Base-by-base conservation (phyloP, 2,113 vertebrate genomes). In the Emydocephalus ijimae region DNA sequence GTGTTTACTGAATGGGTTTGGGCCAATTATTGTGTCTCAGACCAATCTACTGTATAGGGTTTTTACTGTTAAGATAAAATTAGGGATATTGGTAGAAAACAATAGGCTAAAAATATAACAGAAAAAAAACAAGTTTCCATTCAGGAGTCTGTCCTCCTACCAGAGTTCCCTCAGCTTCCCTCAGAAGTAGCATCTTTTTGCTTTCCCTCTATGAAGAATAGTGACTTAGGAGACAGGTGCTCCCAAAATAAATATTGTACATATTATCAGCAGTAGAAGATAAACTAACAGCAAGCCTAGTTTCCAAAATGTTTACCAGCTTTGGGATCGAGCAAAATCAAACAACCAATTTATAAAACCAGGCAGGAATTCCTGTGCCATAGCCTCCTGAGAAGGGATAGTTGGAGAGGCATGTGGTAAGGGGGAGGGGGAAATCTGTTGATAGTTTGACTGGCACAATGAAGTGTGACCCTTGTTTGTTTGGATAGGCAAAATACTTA, bases 401-500 rank as follows among this genome's bases (percentile, higher is more conserved):
- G 29, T 29, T 90, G 81, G 56, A 0, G 4, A 85, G 21, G 48
- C 29, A 43, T 15, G 8, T 24, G 9, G 24, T 0, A 0, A 0
- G 55, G 3, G 39, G 74, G 2, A 45, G 50, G 57, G 85, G 95
- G 87, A 89, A 26, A 87, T 59, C 89, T 0, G 85, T 91, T 90
- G 96, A 93, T 94, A 96, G 90, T 94, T 94, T 94, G 91, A 95
- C 92, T 93, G 93, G 94, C 0, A 8, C 95, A 93, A 93, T 1
- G 11, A 96, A 96, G 93, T 50, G 1, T 0, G 0, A 91, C 86
- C 89, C 0, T 0, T 96, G 96, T 96, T 97, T 96, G 95, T 96
- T 97, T 96, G 93, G 91, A 94, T 93, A 97, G 93, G 93, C 88
- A 88, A 95, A 96, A 94, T 94, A 93, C 94, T 96, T 94, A 92